Conservation (phyloP, 2,797 vertebrate genomes). For the Sebastes oblongus region DNA sequence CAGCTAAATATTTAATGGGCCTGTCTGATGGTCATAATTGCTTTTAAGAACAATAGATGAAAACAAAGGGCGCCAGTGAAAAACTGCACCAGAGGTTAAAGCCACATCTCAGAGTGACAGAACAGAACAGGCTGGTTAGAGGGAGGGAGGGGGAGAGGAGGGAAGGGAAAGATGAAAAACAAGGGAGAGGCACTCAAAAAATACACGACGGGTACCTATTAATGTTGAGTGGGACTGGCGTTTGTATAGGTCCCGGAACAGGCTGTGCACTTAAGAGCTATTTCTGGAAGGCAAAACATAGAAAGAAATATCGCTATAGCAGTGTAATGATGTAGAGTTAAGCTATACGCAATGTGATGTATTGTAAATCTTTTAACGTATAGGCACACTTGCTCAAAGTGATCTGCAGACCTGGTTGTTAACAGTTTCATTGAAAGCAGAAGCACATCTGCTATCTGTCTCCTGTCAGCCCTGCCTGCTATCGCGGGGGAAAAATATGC, state of each 20-base stretch:
- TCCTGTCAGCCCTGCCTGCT: conserved; percentile 7
- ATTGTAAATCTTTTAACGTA: neutral
- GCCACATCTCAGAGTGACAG: conserved; percentile 53
- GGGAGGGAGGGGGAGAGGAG: neutral
- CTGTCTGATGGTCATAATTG: conserved; percentile 80
- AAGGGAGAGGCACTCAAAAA: conserved; percentile 50
- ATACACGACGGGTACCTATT: conserved; percentile 63
- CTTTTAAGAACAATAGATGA: conserved; percentile 76
- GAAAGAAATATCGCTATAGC: neutral
- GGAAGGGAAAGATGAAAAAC: neutral
- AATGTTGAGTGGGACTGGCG: conserved; percentile 41
- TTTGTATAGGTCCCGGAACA: conserved; percentile 43
- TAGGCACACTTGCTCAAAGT: neutral
- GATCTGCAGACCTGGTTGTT: neutral
- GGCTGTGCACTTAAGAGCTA: conserved; percentile 35
- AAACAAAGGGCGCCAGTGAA: conserved; percentile 65
- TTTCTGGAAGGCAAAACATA: conserved; percentile 20
- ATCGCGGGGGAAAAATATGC: neutral
- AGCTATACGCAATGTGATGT: neutral
- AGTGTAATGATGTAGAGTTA: neutral
- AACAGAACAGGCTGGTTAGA: conserved; percentile 27
- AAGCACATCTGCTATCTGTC: conserved; percentile 17
- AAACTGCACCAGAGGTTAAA: conserved; percentile 52
- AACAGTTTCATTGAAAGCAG: conserved; percentile 20
- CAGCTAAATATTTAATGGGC: conserved; percentile 79